phyloP scores from a whole-genome alignment of 2,888 invertebrate genomes.

The Gasteruption jaculator region DNA sequence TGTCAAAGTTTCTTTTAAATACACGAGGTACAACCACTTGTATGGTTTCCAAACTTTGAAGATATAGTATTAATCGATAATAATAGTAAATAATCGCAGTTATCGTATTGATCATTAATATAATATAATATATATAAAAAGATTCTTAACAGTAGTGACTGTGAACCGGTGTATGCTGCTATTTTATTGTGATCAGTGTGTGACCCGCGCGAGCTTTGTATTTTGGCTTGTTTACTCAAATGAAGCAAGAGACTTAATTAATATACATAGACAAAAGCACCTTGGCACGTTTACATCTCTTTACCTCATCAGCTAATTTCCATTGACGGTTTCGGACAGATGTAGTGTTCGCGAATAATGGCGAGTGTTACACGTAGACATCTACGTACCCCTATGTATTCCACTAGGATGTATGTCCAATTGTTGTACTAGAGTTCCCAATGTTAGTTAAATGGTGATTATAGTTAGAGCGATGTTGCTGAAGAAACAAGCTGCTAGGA shows the following conservation, averaged over 20 bases:
- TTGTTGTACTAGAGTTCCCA: slow-evolving; percentile 17
- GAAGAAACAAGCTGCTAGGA: slow-evolving; percentile 52
- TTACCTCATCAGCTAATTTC: too few species aligned
- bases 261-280: too few species aligned
- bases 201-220: slow-evolving; percentile 4
- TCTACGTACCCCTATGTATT: slow-evolving; percentile 32
- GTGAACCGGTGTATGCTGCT: slow-evolving; percentile 33
- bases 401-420: slow-evolving; percentile 36
- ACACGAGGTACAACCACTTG: too few species aligned
- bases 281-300: too few species aligned
- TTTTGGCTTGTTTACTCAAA: too few species aligned
- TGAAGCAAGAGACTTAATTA: too few species aligned
- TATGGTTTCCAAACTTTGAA: not conserved
- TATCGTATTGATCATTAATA: too few species aligned
- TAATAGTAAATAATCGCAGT: slow-evolving; percentile 11
- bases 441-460: slow-evolving; percentile 24
- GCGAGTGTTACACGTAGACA: slow-evolving; percentile 16
- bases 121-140: slow-evolving; percentile 30
- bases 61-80: slow-evolving; percentile 14
- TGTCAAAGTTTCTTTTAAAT: too few species aligned
- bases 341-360: too few species aligned
- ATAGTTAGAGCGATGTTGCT: slow-evolving; percentile 30
- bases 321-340: not conserved
- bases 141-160: slow-evolving; percentile 38
- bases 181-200: slow-evolving; percentile 9